Base-by-base conservation (phyloP, 2,888 invertebrate genomes). In the Pyrochroa serraticornis region DNA sequence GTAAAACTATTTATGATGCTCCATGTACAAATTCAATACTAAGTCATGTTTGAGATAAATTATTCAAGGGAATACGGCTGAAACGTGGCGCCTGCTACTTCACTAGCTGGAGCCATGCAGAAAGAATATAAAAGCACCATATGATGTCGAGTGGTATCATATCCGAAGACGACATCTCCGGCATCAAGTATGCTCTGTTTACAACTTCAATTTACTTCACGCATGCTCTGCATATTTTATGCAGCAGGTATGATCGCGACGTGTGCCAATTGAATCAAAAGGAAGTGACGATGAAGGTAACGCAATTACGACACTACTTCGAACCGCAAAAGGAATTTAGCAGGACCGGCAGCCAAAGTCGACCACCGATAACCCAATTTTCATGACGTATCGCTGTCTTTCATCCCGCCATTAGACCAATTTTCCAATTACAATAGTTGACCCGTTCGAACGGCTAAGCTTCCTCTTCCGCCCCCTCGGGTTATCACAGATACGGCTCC, bases 111-210 rank as follows among this genome's bases (percentile, higher is more conserved):
- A 39, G 49, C 49, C 44, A 56, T 50, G 56, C 49, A 50, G 45
- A 56, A 56, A 44, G 49, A 56, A 56, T 56, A 56, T 56, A 56
- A 50, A 56, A 56, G 56, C 48, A 32, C 41, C 35, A 47, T 42
- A 55, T 55, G 55, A 22, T 22, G 22, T 22, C 5, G 22, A 34
- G 43, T 31, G 33, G 43, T 31, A 32, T 52, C 54, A 54, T 54
- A 47, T 51, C 39, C 41, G 35, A 55, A 52, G 30, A 48, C 41
- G 48, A 48, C 48, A 48, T 48, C 55, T 10, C 48, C 13, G 37
- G 38, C 48, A 56, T 49, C 54, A 10, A 13, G 36, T 48, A 56
- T 56, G 56, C 50, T 50, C 44, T 50, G 49, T 49, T 54, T 54
- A 47, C 47, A 10, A 42, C 47, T 30, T 30, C 41, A 47, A 47